A percentile compares a stretch with the other conserved stretches of the same genome.
These are phyloP conservation scores for Trilocha varians DNA, from an alignment of 2,888 invertebrate species.

Conservation along the genomic window DNA sequence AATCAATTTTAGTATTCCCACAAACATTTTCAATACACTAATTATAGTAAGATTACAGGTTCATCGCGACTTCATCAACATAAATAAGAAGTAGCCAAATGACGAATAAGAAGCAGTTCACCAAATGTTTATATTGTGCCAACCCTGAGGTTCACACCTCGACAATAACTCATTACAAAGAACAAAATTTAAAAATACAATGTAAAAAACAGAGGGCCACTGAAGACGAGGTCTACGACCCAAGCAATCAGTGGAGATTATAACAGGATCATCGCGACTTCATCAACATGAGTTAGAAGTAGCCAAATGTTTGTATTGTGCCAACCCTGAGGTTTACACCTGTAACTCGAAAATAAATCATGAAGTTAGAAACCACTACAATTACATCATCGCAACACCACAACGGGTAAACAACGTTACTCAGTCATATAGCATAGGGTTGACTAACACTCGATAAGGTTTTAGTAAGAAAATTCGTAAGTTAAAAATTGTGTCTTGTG, in stretches of 20 bases:
- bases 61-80: neutral
- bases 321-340: neutral
- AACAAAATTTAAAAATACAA: too few relatives aligned
- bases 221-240: too few relatives aligned
- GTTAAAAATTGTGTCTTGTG: too few relatives aligned
- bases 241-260: too few relatives aligned
- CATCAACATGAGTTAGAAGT: neutral
- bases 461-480: too few relatives aligned
- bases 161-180: slow-evolving; percentile 1
- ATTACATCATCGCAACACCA: slow-evolving; percentile 22
- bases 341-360: neutral
- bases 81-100: neutral
- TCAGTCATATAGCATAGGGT: slow-evolving; percentile 5
- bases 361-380: slow-evolving; percentile 18
- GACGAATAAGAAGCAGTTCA: too few relatives aligned
- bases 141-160: neutral
- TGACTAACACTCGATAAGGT: neutral
- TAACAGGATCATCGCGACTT: neutral
- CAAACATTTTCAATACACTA: too few relatives aligned
- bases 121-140: neutral
- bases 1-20: too few relatives aligned
- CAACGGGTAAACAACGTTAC: slow-evolving; percentile 19
- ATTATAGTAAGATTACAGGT: too few relatives aligned
- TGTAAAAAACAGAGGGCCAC: too few relatives aligned
- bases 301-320: neutral